Evolutionary conservation across 2,888 invertebrate genomes (phyloP), one percentile per base, ranked within the genome.

Genomic region (Cyrtodaria siliqua): DNA sequence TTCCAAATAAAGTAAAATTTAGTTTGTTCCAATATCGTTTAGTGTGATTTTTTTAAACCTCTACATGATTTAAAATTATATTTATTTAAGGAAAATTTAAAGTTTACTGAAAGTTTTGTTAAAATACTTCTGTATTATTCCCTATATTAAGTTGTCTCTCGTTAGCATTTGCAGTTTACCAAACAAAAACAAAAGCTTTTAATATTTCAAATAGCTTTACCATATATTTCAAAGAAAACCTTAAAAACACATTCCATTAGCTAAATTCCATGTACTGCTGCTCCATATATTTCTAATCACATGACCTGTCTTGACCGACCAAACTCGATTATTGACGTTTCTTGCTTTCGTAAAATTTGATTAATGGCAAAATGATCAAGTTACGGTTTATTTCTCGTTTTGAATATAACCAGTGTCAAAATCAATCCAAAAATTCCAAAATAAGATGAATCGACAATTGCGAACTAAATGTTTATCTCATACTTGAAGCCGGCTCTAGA

Each of bases 351-450:
- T 57, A 50, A 55, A 64, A 70, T 75, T 76, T 76, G 75, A 76
- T 76, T 76, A 70, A 76, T 76, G 61, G 53, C 56, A 29, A 61
- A 76, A 66, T 76, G 70, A 76, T 70, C 75, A 66, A 44, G 66
- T 64, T 66, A 66, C 66, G 55, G 56, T 70, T 70, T 70, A 66
- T 70, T 70, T 70, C 75, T 76, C 75, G 53, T 60, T 70, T 70
- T 66, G 53, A 70, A 50, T 68, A 56, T 53, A 67, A 70, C 42
- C 57, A 40, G 42, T 70, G 66, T 62, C 70, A 66, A 53, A 62
- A 66, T 70, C 70, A 76, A 69, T 75, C 50, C 23, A 8, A 38
- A 42, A 27, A 62, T 56, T 16, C 23, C 26, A 47, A 52, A 69
- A 1, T n/a, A 38, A 60, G 50, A 59, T 42, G 59, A 67, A 49